Evolutionary conservation across 2,797 vertebrate species (phyloP).

Genomic region (Sebastes umbrosus): DNA sequence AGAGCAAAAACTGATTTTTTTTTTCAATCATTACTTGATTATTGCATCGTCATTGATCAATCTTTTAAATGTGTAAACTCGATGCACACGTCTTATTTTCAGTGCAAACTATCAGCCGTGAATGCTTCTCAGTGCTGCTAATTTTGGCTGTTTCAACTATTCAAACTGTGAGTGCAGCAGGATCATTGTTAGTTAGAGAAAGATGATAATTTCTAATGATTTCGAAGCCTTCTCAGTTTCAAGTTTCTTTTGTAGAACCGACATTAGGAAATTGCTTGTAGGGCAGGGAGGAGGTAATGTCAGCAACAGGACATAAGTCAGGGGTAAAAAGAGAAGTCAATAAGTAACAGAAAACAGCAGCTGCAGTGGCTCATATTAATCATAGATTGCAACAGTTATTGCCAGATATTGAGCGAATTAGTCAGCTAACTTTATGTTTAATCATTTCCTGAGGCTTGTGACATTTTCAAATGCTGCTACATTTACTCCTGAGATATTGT

Average conservation of each 20-base stretch:
- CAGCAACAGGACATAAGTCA: conserved; percentile 17
- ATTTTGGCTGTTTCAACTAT: neutral
- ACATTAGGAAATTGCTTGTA: neutral
- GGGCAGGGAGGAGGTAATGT: neutral
- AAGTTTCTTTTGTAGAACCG: neutral
- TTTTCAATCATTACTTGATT: neutral
- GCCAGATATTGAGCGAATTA: neutral
- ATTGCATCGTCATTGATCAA: neutral
- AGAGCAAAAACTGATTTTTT: neutral
- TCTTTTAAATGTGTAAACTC: neutral
- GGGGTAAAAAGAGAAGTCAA: conserved; percentile 29
- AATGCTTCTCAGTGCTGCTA: neutral
- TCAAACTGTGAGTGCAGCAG: neutral
- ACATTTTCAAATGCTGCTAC: neutral
- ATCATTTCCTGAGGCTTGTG: neutral
- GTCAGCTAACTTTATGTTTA: neutral
- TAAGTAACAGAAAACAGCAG: neutral
- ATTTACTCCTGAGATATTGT: neutral
- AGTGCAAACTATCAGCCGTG: neutral
- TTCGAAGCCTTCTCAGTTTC: neutral
- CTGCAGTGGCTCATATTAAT: neutral
- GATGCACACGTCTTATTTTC: neutral
- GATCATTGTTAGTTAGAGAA: neutral
- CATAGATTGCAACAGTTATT: neutral
- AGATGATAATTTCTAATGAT: neutral